phyloP scores from a whole-genome alignment of 2,797 vertebrate genomes.

The Triplophysa yarkandensis region DNA sequence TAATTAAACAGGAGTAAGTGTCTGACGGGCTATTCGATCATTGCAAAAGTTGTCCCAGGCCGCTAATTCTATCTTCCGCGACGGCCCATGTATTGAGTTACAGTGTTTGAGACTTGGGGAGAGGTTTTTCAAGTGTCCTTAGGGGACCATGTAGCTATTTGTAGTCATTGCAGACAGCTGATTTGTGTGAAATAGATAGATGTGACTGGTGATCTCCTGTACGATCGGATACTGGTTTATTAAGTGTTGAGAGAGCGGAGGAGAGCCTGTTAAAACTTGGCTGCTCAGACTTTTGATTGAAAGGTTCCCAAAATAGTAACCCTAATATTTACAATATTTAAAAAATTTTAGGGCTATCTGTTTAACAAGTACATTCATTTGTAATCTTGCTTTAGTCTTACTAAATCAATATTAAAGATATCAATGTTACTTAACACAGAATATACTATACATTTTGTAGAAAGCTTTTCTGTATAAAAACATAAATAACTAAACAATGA shows the following conservation, averaged over 20 bases:
- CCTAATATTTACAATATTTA: background rate
- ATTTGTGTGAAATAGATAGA: slow-evolving; percentile 57
- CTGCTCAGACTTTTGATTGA: slow-evolving; percentile 17
- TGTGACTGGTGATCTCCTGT: slow-evolving; percentile 25
- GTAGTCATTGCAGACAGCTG: slow-evolving; percentile 51
- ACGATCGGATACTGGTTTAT: slow-evolving; percentile 45
- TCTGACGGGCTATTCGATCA: slow-evolving; percentile 60
- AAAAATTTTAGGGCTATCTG: background rate
- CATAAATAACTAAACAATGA: too few species aligned
- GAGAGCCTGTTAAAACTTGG: slow-evolving; percentile 44
- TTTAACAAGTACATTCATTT: background rate
- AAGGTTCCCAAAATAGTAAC: too few species aligned
- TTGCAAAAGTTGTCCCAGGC: slow-evolving; percentile 52
- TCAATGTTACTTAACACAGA: too few species aligned
- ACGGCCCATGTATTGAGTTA: slow-evolving; percentile 51
- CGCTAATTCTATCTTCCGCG: slow-evolving; percentile 57
- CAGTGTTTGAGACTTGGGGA: slow-evolving; percentile 39
- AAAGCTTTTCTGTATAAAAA: too few species aligned
- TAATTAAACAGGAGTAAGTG: slow-evolving; percentile 58
- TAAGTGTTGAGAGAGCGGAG: slow-evolving; percentile 39
- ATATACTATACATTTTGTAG: too few species aligned
- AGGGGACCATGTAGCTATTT: slow-evolving; percentile 58
- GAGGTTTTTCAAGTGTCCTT: slow-evolving; percentile 48
- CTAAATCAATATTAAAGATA: too few species aligned
- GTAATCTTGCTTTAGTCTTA: too few species aligned